phyloP scores from a whole-genome alignment of 2,888 invertebrate species.

The Netelia virgata region DNA sequence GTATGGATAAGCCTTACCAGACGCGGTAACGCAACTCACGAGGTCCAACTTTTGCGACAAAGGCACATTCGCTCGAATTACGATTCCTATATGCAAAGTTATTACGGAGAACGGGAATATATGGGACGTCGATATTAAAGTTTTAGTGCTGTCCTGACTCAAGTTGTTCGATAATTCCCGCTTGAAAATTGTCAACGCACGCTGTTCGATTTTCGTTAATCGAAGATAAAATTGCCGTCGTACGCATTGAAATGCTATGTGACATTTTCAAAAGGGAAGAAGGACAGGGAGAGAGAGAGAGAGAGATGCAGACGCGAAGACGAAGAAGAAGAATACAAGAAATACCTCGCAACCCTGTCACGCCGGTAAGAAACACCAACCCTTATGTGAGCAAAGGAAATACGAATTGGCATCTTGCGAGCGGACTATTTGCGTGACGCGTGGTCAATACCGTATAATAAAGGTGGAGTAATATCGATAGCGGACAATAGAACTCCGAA shows the following conservation, averaged over 20 bases:
- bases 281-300: neutral
- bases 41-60: conserved; percentile 52
- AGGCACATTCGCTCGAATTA: conserved; percentile 36
- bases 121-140: too few relatives aligned
- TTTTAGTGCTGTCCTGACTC: too few relatives aligned
- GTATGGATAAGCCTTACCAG: conserved; percentile 3
- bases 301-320: neutral
- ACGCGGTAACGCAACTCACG: conserved; percentile 8
- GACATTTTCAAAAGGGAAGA: neutral
- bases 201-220: neutral
- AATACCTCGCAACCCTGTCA: neutral
- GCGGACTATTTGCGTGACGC: too few relatives aligned
- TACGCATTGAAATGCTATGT: too few relatives aligned
- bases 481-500: too few relatives aligned
- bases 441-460: too few relatives aligned
- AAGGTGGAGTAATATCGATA: too few relatives aligned
- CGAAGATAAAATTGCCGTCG: neutral
- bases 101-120: too few relatives aligned
- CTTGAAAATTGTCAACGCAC: too few relatives aligned
- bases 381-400: too few relatives aligned
- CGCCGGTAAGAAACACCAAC: neutral
- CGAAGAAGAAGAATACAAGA: too few relatives aligned
- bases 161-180: neutral
- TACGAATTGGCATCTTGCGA: too few relatives aligned
- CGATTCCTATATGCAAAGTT: conserved; percentile 1